Evolutionary conservation across 2,113 vertebrate genomes (phyloP), one percentile per base, ranked within the genome.

Genomic region (Piprites chloris): DNA sequence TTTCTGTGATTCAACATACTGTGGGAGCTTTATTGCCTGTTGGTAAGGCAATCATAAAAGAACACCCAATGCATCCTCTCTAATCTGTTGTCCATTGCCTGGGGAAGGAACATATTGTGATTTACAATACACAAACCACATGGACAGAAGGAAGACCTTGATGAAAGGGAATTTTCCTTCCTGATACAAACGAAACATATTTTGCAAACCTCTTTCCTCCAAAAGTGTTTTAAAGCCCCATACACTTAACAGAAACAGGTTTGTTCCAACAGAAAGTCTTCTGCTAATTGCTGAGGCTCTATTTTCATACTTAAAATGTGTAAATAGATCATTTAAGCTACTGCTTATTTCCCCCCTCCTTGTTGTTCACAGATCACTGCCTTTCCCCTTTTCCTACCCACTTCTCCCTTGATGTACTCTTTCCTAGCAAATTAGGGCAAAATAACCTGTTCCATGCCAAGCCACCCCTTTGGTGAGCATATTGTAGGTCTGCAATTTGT

Each of bases 401-500:
- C 66, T 42, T 66, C 62, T 94, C 89, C 87, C 74, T 2, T 12
- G 24, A 75, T 90, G 24, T 85, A 67, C 16, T 16, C n/a, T 88
- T 68, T 85, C 27, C 85, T 26, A 89, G 76, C 67, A 92, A 97
- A 93, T 96, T 8, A 97, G 55, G 74, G 73, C 59, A 94, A 90
- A 94, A 97, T 90, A 95, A 94, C 67, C 73, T 76, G 81, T 80
- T 97, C 73, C 67, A 77, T 78, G 91, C 87, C 55, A 93, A 96
- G 89, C 49, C 39, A 91, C 42, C 66, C 88, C 85, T 95, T 96
- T 90, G 87, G 94, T 14, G 41, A 97, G 59, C 68, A 49, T 93
- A 91, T 96, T 97, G 89, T 84, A 96, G 91, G 72, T 66, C 78
- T 96, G 85, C 96, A 97, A 97, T 98, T 98, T 97, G 65, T 90